Conservation (phyloP, 35 echinoderm and acorn worm species). For the Acanthaster planci region DNA sequence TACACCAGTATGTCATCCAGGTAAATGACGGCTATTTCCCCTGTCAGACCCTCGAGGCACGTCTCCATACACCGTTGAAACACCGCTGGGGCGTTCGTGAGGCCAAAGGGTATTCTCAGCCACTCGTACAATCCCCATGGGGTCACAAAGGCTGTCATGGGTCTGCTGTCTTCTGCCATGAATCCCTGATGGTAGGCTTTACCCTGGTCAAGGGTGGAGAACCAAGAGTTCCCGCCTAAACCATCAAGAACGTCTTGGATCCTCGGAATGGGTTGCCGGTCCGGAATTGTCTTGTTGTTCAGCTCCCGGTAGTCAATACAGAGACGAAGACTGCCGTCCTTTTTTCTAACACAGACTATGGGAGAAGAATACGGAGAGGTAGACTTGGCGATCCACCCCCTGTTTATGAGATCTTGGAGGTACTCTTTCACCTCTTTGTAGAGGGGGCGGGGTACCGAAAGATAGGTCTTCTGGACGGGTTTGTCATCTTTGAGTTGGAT, state of each 20-base stretch:
- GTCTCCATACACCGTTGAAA: constrained; percentile 40
- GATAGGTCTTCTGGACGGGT: constrained; percentile 45
- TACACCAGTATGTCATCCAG: too few relatives aligned
- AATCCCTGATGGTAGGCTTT: constrained; percentile 71
- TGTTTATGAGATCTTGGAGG: constrained; percentile 40
- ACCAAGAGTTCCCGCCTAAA: constrained; percentile 41
- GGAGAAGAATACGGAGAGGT: constrained; percentile 66
- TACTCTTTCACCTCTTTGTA: constrained; percentile 60
- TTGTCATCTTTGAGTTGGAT: constrained; percentile 50
- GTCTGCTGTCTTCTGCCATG: constrained; percentile 7
- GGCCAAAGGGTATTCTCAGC: constrained; percentile 46
- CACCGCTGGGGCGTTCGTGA: constrained; percentile 36
- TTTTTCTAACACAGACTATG: constrained; percentile 67
- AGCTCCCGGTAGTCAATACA: constrained; percentile 51
- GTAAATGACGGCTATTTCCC: constrained; percentile 23
- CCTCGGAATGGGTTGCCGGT: constrained; percentile 59
- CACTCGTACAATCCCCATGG: constrained; percentile 26
- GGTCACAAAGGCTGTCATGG: constrained; percentile 22
- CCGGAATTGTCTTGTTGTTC: constrained; percentile 26
- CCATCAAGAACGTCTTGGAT: constrained; percentile 77
- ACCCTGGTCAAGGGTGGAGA: constrained; percentile 53
- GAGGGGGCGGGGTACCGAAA: constrained; percentile 38
- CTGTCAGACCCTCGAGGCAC: constrained; percentile 34
- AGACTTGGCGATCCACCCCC: constrained; percentile 59
- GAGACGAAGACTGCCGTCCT: constrained; percentile 37